Conservation (phyloP, 2,888 invertebrate genomes). For the Aphodius granarius region DNA sequence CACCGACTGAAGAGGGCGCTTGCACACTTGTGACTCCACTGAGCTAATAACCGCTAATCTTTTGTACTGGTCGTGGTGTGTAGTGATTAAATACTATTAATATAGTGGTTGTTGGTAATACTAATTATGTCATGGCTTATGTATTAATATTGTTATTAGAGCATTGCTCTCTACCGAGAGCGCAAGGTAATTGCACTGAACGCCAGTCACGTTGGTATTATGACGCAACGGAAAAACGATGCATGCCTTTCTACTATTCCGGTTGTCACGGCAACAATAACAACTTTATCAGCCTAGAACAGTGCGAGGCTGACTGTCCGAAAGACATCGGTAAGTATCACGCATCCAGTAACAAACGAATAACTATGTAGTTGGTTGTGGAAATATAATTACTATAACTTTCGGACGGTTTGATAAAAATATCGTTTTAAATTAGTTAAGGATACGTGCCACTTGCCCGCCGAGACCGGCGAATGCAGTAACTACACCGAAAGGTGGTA, state of each 20-base stretch:
- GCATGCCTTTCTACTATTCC: conserved; percentile 90
- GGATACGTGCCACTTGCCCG: conserved; percentile 75
- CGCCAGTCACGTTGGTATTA: conserved; percentile 83
- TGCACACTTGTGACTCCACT: too few relatives aligned
- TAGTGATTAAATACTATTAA: conserved; percentile 17
- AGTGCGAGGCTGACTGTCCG: conserved; percentile 79
- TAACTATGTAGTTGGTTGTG: neutral
- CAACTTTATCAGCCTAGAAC: conserved; percentile 73
- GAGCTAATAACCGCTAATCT: too few relatives aligned
- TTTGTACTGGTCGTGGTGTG: conserved; percentile 16
- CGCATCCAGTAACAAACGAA: neutral
- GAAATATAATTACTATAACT: neutral
- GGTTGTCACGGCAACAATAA: conserved; percentile 92
- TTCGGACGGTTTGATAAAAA: neutral
- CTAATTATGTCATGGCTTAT: neutral
- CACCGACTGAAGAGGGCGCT: too few relatives aligned
- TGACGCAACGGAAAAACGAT: conserved; percentile 79
- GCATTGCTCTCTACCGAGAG: conserved; percentile 74
- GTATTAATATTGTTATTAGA: conserved; percentile 56
- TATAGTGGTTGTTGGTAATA: neutral
- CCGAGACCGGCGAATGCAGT: conserved; percentile 75
- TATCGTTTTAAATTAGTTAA: conserved; percentile 54
- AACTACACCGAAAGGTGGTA: conserved; percentile 79
- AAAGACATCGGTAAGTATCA: conserved; percentile 72
- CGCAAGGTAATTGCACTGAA: conserved; percentile 76